phyloP scores from a whole-genome alignment of 1,140 invertebrate species.

The Lucilia cuprina region DNA sequence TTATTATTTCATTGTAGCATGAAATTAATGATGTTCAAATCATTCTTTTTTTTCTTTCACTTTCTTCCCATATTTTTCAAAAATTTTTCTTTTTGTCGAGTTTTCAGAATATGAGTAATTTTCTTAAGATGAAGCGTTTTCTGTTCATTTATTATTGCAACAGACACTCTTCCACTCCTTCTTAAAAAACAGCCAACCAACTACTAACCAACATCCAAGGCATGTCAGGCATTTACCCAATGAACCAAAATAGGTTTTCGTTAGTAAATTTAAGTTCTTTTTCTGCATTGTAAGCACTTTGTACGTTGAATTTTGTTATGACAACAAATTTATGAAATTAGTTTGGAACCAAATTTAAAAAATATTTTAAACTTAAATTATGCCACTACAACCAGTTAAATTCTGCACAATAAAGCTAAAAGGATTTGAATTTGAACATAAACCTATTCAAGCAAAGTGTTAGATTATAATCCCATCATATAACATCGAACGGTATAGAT shows the following conservation, averaged over 20 bases:
- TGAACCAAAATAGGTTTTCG: background rate
- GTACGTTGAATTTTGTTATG: background rate
- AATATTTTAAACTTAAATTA: no score
- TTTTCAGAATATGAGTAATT: background rate
- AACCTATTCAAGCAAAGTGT: no score
- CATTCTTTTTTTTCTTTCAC: background rate
- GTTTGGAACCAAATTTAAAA: background rate
- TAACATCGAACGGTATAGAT: no score
- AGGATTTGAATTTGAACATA: no score
- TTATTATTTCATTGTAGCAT: background rate
- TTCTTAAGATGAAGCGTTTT: background rate
- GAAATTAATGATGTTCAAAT: background rate
- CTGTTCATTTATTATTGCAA: background rate
- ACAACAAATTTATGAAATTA: background rate
- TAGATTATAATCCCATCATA: no score
- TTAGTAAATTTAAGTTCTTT: background rate
- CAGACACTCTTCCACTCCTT: background rate
- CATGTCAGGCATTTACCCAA: background rate
- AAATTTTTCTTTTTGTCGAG: background rate
- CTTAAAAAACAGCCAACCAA: background rate
- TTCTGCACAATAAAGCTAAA: no score
- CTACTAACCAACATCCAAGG: background rate
- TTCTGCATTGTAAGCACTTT: background rate
- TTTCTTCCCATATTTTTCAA: background rate
- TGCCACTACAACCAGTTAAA: no score